Evolutionary conservation across 2,113 vertebrate species (phyloP).

Genomic region (Peromyscus maniculatus): DNA sequence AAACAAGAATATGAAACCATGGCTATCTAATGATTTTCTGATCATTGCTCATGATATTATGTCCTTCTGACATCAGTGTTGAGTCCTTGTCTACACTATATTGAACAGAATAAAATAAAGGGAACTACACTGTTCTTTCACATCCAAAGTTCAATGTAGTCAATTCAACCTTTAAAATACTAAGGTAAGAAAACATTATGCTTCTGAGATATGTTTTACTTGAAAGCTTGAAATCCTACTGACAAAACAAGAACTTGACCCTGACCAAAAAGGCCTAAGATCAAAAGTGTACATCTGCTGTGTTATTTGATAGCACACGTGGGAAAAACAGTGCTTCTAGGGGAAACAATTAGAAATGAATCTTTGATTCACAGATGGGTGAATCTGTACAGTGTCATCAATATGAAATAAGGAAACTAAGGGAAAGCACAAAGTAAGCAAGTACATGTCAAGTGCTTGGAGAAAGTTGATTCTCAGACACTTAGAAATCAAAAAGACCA

Average conservation of each 20-base stretch:
- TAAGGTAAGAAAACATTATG: background rate
- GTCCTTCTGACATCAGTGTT: background rate
- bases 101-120: background rate
- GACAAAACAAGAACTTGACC: background rate
- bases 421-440: background rate
- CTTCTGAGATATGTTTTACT: background rate
- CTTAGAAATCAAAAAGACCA: background rate
- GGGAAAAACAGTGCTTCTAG: background rate
- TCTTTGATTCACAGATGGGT: background rate
- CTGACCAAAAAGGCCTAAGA: background rate
- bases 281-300: background rate
- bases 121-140: background rate
- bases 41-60: background rate
- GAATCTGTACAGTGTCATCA: background rate
- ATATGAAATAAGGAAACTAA: background rate
- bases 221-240: conserved; percentile 21
- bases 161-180: background rate
- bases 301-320: background rate
- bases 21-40: background rate
- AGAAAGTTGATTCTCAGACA: background rate
- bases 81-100: background rate
- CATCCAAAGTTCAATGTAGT: background rate
- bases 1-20: background rate
- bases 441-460: background rate
- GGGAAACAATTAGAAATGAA: background rate